These are phyloP conservation scores for Hyla sarda DNA, from an alignment of 2,113 vertebrate genomes.

Conservation along the genomic window DNA sequence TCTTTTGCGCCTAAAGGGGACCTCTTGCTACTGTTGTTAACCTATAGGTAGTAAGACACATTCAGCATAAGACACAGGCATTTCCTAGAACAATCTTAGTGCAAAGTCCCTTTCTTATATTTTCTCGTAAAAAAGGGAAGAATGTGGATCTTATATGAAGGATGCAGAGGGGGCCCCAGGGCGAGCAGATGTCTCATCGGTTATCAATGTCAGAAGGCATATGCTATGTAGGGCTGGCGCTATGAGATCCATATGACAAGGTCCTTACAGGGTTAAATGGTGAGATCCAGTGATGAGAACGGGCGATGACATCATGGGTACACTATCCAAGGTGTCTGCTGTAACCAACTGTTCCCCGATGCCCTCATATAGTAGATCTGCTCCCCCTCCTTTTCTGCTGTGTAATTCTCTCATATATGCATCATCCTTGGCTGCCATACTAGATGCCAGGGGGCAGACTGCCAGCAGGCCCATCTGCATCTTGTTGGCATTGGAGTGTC, in stretches of 20 bases:
- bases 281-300: not conserved
- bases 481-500: constrained; percentile 18
- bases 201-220: not conserved
- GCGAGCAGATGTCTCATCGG: not conserved
- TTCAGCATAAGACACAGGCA: no score
- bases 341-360: not conserved
- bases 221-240: not conserved
- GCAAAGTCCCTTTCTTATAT: no score
- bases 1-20: no score
- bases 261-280: not conserved
- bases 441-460: constrained; percentile 31
- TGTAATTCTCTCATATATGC: not conserved
- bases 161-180: not conserved
- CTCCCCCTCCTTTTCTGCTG: not conserved
- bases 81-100: no score
- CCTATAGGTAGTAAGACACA: no score
- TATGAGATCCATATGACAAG: not conserved
- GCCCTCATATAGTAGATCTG: not conserved
- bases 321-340: not conserved
- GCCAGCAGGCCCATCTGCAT: constrained; percentile 47
- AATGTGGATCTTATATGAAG: not conserved
- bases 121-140: not conserved
- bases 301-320: not conserved
- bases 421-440: constrained; percentile 8
- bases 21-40: no score